Conservation (phyloP, 2,113 vertebrate species). For the Zapus hudsonius region DNA sequence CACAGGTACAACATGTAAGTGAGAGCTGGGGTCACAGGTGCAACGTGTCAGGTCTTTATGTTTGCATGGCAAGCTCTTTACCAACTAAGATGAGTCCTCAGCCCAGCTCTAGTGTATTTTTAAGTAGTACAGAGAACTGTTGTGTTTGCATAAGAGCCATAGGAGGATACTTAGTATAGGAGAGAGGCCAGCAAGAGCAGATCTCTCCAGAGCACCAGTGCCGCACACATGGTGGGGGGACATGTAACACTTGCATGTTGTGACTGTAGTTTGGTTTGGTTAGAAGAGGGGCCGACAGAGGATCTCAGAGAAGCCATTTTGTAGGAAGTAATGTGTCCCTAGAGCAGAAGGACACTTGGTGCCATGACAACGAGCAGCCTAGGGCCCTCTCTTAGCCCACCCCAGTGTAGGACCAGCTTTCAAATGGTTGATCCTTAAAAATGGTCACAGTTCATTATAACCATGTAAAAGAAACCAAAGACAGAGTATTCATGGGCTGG, state of each 20-base stretch:
- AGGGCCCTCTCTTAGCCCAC: background rate
- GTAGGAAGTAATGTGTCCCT: background rate
- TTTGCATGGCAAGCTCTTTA: too few relatives aligned
- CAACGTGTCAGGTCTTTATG: too few relatives aligned
- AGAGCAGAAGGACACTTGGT: background rate
- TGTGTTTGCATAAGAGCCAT: background rate
- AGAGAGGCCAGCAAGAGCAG: background rate
- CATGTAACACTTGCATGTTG: background rate
- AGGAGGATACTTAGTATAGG: background rate
- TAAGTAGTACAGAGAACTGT: background rate
- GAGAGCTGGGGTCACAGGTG: too few relatives aligned
- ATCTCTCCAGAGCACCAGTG: background rate
- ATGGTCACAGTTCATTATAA: background rate
- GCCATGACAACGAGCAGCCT: background rate
- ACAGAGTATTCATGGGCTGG: background rate
- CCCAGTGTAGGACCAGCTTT: background rate
- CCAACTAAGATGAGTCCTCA: too few relatives aligned
- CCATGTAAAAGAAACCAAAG: slow-evolving; percentile 12
- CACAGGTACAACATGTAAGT: too few relatives aligned
- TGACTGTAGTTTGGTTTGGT: background rate
- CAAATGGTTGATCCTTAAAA: background rate
- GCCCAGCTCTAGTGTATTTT: background rate
- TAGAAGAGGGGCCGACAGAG: background rate
- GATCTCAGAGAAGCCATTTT: background rate
- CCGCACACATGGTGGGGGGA: too few relatives aligned